Conservation (phyloP, 2,797 vertebrate genomes). For the Threskiornis aethiopicus region DNA sequence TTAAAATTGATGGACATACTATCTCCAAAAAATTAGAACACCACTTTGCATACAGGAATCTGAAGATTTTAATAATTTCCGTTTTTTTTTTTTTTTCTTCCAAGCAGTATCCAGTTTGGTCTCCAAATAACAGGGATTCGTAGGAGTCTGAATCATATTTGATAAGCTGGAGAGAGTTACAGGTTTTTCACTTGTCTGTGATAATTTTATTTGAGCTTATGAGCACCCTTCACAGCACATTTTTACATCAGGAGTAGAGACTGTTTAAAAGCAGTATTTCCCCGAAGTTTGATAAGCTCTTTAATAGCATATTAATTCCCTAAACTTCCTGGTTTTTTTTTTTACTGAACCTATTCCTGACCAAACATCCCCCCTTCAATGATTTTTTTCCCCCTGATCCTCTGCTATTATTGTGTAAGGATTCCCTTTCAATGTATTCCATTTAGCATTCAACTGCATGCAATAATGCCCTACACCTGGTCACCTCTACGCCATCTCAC, state of each 20-base stretch:
- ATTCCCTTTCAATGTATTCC: background rate
- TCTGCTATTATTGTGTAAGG: background rate
- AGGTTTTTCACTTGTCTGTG: background rate
- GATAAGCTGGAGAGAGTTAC: background rate
- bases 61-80: background rate
- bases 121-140: background rate
- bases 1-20: background rate
- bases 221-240: background rate
- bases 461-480: background rate
- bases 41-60: background rate
- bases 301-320: background rate
- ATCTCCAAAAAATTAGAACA: background rate
- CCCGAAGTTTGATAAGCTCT: background rate
- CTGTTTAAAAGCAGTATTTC: background rate
- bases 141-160: background rate
- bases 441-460: background rate
- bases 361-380: background rate
- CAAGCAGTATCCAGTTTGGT: background rate
- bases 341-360: background rate
- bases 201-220: background rate
- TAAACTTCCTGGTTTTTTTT: background rate
- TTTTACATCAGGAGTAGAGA: background rate
- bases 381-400: background rate
- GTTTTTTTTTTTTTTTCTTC: background rate
- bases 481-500: background rate